Conservation (phyloP, 2,888 invertebrate species). For the Calameuta idolon region DNA sequence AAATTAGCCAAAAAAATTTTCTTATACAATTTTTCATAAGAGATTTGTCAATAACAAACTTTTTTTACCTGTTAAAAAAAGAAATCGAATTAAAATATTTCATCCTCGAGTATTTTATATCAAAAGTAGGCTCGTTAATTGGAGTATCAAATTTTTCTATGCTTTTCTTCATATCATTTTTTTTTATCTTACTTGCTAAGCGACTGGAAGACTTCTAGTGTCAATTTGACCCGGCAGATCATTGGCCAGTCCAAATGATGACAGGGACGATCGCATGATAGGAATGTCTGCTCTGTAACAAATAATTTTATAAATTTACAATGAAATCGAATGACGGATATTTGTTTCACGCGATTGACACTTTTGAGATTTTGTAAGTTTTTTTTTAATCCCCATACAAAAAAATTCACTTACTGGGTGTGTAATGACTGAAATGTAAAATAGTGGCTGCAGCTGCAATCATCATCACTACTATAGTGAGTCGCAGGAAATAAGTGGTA, state of each 20-base stretch:
- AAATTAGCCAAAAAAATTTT: background rate
- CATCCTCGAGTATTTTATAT: background rate
- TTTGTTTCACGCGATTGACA: background rate
- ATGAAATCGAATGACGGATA: fast-evolving
- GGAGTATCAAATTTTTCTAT: background rate
- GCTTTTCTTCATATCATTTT: background rate
- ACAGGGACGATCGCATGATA: slow-evolving; percentile 82
- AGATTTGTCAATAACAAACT: background rate
- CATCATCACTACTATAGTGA: slow-evolving; percentile 52
- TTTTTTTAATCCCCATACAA: background rate
- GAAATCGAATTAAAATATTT: background rate
- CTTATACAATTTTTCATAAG: background rate
- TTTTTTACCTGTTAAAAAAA: background rate
- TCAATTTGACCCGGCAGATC: slow-evolving; percentile 82
- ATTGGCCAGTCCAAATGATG: slow-evolving; percentile 82
- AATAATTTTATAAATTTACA: slow-evolving; percentile 20
- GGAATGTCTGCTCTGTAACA: slow-evolving; percentile 78
- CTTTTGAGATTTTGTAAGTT: background rate
- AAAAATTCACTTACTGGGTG: slow-evolving; percentile 55
- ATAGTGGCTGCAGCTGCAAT: slow-evolving; percentile 58
- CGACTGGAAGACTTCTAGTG: slow-evolving; percentile 79
- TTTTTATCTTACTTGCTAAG: slow-evolving; percentile 73
- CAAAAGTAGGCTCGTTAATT: background rate
- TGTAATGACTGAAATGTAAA: slow-evolving; percentile 60
- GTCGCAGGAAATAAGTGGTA: slow-evolving; percentile 48